Evolutionary conservation across 2,797 vertebrate genomes (phyloP).

Genomic region (Gephyroberyx darwinii): DNA sequence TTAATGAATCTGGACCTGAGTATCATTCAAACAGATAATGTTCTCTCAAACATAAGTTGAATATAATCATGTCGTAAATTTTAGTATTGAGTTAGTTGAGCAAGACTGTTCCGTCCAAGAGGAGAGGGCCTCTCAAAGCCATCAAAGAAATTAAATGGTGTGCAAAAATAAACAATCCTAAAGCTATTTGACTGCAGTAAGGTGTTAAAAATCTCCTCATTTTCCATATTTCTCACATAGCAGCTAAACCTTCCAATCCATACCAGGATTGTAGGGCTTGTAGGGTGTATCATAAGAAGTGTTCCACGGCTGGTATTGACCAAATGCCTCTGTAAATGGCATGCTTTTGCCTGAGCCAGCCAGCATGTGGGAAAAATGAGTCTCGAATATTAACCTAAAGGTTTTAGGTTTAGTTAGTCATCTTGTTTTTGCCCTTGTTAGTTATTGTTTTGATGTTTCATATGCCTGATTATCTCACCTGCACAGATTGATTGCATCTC

Average conservation of each 20-base stretch:
- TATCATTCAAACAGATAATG: too few species aligned
- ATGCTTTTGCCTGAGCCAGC: too few species aligned
- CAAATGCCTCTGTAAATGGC: background rate
- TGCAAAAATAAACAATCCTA: background rate
- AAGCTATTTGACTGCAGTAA: background rate
- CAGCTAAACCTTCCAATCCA: background rate
- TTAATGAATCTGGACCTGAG: too few species aligned
- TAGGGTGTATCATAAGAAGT: background rate
- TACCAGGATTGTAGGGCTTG: background rate
- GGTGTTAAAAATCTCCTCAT: background rate
- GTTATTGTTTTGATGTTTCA: constrained; percentile 1
- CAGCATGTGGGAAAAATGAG: background rate
- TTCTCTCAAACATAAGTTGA: background rate
- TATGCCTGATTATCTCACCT: too few species aligned
- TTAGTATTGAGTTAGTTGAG: background rate
- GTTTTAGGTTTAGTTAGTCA: background rate
- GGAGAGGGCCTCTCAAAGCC: background rate
- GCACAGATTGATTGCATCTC: too few species aligned
- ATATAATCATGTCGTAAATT: background rate
- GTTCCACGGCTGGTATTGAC: background rate
- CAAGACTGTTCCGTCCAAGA: background rate
- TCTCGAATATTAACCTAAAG: too few species aligned
- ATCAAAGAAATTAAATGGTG: background rate
- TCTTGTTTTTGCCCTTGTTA: background rate
- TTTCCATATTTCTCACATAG: background rate